Evolutionary conservation across 2,797 vertebrate species (phyloP).

Genomic region (Halcyon leucocephala): DNA sequence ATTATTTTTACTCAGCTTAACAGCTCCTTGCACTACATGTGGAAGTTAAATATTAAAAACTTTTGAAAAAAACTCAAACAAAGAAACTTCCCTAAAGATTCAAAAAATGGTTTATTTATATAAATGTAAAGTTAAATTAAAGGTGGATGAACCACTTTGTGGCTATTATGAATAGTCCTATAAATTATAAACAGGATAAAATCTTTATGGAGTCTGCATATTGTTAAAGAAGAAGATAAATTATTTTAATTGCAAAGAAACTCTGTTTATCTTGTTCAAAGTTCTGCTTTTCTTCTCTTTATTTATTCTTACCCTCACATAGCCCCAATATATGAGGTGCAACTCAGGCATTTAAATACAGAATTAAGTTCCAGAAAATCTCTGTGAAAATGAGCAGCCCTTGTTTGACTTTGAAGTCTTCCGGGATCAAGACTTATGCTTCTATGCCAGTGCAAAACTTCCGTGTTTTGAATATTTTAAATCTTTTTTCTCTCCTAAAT

Average conservation of each 20-base stretch:
- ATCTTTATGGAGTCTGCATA: background rate
- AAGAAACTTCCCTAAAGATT: background rate
- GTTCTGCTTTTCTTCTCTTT: background rate
- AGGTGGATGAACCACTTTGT: background rate
- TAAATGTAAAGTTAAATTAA: background rate
- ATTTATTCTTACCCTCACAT: background rate
- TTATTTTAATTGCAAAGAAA: background rate
- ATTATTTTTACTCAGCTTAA: background rate
- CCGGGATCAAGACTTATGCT: background rate
- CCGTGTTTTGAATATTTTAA: background rate
- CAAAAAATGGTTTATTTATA: background rate
- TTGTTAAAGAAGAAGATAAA: background rate
- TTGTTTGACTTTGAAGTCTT: background rate
- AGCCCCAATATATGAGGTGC: background rate
- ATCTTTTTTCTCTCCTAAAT: background rate
- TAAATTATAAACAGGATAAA: background rate
- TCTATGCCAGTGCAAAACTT: background rate
- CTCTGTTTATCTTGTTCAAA: background rate
- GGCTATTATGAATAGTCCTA: background rate
- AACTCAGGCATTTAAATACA: background rate
- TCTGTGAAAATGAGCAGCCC: background rate
- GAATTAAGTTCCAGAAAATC: background rate
- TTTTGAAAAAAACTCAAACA: background rate
- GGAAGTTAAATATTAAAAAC: slow-evolving; percentile 17
- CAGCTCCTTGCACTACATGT: background rate